Base-by-base conservation (phyloP, 2,888 invertebrate genomes). In the Polydrusus tereticollis region DNA sequence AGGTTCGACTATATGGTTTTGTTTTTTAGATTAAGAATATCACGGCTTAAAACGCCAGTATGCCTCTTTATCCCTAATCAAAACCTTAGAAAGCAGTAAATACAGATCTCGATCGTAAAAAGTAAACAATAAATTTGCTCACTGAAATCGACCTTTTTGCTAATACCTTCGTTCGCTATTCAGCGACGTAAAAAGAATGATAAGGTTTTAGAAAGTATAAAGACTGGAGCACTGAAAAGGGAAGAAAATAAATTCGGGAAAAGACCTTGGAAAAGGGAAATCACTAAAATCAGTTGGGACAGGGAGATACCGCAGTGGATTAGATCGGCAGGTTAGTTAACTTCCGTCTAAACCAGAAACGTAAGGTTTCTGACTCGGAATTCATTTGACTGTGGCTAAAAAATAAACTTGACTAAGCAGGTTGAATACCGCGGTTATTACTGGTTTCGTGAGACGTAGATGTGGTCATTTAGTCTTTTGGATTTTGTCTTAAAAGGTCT, bases 201-300 rank as follows among this genome's bases (percentile, higher is more conserved):
- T 66, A 66, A 66, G 66, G 66, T 43, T 58, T 66, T 43, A 66
- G 58, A 58, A 66, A 66, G 58, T 66, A 66, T 66, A 66, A 66
- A 66, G 66, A 66, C 66, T 29, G 45, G 43, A 33, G 64, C 29
- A 52, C 52, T 50, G 52, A 64, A 64, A 66, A 58, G 66, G 58
- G 45, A 66, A 43, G 58, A 57, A 66, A 66, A 66, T 66, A 58
- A 66, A 66, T 57, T 55, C 52, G 52, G 66, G 29, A 41, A 16
- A 16, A n/a, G n/a, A 16, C 14, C 41, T 16, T 41, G 2, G 41
- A n/a, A 43, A 58, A 58, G 29, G 66, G 57, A 43, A 45, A 59
- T 59, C 59, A 23, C 59, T 21, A 21, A 59, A 59, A 66, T 66
- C 66, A 66, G 66, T 66, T 57, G 57, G 57, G 58, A 47, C 41